Percentiles rank a stretch among this genome's conserved stretches.
phyloP scores from a whole-genome alignment of 2,888 invertebrate species.

The Cyclophora punctaria region DNA sequence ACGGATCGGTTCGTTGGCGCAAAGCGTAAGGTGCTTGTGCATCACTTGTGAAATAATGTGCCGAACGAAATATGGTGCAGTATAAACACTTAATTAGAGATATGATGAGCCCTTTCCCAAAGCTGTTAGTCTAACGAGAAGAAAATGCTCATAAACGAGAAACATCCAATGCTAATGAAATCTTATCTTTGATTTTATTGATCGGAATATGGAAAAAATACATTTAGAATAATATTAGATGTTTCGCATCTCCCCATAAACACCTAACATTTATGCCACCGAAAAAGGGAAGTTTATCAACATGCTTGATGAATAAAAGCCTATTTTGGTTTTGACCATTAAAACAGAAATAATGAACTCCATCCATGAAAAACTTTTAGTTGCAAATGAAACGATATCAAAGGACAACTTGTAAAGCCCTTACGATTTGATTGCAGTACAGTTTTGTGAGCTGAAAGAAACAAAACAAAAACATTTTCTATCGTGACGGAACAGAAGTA shows the following conservation, averaged over 20 bases:
- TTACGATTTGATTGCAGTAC: conserved; percentile 70
- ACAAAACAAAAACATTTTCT: conserved; percentile 31
- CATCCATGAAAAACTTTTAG: conserved; percentile 3
- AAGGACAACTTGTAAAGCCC: conserved; percentile 44
- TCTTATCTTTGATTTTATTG: no score
- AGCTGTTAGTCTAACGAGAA: no score
- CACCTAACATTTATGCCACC: no score
- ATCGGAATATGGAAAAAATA: no score
- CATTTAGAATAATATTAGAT: no score
- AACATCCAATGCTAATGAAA: no score
- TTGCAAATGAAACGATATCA: conserved; percentile 15
- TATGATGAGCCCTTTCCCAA: no score
- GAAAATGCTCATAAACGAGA: no score
- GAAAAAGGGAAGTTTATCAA: no score
- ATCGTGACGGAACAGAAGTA: conserved; percentile 4
- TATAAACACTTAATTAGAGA: not conserved
- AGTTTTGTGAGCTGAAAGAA: conserved; percentile 71
- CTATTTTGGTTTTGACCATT: not conserved
- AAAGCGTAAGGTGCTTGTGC: conserved; percentile 1
- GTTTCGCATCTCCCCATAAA: no score
- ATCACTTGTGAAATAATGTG: conserved; percentile 1
- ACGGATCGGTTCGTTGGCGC: not conserved
- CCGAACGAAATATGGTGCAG: not conserved
- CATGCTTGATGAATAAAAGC: no score
- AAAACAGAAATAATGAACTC: not conserved